Percentiles rank a stretch among this genome's conserved stretches.
These are phyloP conservation scores for Capromys pilorides DNA, from an alignment of 2,797 vertebrate genomes.

Conservation along the genomic window DNA sequence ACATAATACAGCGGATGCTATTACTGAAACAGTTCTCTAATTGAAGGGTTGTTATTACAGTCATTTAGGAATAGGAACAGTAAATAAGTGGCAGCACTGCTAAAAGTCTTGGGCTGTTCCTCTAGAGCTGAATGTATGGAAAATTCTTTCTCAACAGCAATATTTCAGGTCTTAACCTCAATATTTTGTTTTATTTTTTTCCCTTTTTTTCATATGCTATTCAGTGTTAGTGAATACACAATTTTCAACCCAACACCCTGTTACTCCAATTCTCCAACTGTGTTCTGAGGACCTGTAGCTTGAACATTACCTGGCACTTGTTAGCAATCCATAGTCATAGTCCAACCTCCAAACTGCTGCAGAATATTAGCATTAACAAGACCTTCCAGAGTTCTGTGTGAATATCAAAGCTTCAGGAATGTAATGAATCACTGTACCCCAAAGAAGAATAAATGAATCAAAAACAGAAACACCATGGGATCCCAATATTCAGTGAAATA, in stretches of 20 bases:
- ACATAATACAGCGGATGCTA: slow-evolving; percentile 79
- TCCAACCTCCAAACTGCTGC: neutral
- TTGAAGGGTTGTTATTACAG: slow-evolving; percentile 78
- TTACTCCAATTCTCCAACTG: neutral
- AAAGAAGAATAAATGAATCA: neutral
- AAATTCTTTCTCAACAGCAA: neutral
- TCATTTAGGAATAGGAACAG: slow-evolving; percentile 71
- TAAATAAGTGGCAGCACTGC: slow-evolving; percentile 76
- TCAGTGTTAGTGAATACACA: neutral
- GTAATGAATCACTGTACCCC: neutral
- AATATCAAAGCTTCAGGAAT: neutral
- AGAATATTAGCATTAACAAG: neutral
- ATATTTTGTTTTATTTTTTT: neutral
- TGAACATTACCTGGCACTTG: neutral
- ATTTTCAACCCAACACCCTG: neutral
- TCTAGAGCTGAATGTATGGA: slow-evolving; percentile 58
- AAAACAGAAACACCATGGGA: neutral
- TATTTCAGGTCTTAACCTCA: neutral
- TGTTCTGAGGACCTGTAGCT: neutral
- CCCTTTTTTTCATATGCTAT: neutral
- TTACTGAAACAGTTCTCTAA: slow-evolving; percentile 77
- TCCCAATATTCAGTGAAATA: neutral
- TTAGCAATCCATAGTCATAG: neutral
- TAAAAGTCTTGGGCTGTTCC: slow-evolving; percentile 71
- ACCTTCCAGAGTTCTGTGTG: neutral